Percentiles rank a stretch among this genome's conserved stretches.
These are phyloP conservation scores for Platalea minor DNA, from an alignment of 2,797 vertebrate genomes.

Conservation along the genomic window DNA sequence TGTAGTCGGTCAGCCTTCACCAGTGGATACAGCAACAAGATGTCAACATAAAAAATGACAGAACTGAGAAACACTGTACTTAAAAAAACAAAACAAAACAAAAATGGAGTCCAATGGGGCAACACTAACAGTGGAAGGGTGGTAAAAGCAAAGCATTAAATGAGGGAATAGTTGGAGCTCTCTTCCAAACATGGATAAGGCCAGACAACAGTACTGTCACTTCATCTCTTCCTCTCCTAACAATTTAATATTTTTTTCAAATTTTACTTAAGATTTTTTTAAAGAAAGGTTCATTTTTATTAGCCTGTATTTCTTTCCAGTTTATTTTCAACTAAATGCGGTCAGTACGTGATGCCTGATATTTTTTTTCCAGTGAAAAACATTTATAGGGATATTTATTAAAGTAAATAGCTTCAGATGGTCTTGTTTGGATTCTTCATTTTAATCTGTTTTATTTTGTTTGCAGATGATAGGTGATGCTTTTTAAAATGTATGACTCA, in stretches of 20 bases:
- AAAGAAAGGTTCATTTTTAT: background rate
- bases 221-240: background rate
- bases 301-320: background rate
- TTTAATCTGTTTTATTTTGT: background rate
- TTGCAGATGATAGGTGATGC: background rate
- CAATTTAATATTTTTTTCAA: background rate
- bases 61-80: background rate
- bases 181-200: background rate
- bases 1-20: background rate
- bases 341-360: background rate
- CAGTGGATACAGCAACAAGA: background rate
- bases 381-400: background rate
- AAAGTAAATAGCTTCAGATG: background rate
- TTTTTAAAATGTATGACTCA: background rate
- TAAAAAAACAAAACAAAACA: background rate
- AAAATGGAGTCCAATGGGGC: background rate
- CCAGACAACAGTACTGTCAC: background rate
- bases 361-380: background rate
- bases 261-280: background rate
- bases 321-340: background rate
- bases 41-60: background rate
- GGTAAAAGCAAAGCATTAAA: background rate
- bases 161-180: background rate
- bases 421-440: background rate
- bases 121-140: background rate